Evolutionary conservation across 2,113 vertebrate species (phyloP).

Genomic region (Paedocypris sp.): DNA sequence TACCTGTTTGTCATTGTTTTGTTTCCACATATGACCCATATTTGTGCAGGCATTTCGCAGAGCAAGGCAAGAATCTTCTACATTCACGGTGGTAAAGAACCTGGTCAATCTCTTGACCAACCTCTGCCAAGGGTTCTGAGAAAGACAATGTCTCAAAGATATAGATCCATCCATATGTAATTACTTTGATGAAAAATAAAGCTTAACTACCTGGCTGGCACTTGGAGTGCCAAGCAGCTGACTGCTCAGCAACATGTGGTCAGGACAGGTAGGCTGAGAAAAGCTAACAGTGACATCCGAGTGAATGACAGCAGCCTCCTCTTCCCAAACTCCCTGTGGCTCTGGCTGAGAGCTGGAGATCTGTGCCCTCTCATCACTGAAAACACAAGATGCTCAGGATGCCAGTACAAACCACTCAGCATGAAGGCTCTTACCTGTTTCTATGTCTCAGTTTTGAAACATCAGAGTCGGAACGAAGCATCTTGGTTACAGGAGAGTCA

Average conservation of each 20-base stretch:
- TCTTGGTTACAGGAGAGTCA: constrained; percentile 64
- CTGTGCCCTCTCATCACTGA: constrained; percentile 72
- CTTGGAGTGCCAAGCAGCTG: constrained; percentile 83
- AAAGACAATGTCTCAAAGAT: no score
- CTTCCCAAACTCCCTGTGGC: constrained; percentile 68
- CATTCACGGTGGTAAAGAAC: constrained; percentile 83
- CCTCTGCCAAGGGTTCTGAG: constrained; percentile 80
- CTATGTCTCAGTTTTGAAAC: constrained; percentile 46
- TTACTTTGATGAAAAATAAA: not conserved
- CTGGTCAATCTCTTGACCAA: constrained; percentile 85
- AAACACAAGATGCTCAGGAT: not conserved
- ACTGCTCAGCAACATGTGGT: constrained; percentile 89
- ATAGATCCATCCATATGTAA: no score
- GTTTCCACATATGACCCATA: constrained; percentile 77
- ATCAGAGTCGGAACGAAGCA: constrained; percentile 61
- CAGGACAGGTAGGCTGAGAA: constrained; percentile 82
- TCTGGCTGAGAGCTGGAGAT: constrained; percentile 92
- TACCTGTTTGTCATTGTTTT: constrained; percentile 62
- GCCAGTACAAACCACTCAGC: no score
- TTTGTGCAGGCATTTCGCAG: constrained; percentile 74
- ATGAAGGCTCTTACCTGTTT: constrained; percentile 62
- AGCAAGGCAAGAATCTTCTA: constrained; percentile 63
- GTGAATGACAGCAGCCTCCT: constrained; percentile 50
- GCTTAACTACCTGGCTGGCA: constrained; percentile 85
- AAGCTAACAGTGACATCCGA: constrained; percentile 79